phyloP scores from a whole-genome alignment of 64 coral and sea anemone genomes.

The Montipora capricornis region DNA sequence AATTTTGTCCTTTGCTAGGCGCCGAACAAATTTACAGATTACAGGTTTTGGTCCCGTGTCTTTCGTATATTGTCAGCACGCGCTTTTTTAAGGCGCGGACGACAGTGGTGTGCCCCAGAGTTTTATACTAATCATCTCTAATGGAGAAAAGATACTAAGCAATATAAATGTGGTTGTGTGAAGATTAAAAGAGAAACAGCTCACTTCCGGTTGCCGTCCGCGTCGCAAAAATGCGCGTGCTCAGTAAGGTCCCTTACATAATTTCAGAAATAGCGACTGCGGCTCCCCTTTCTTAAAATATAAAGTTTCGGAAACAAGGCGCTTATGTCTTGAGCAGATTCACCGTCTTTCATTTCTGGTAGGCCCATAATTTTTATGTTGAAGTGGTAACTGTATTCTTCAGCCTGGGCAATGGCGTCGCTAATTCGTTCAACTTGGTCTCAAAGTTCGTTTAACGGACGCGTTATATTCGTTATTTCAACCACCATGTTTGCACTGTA shows the following conservation, averaged over 20 bases:
- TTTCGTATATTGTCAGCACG: constrained; percentile 2
- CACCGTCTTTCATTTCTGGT: not conserved
- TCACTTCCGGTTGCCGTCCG: too few species aligned
- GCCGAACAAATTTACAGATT: constrained; percentile 58
- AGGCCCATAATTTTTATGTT: not conserved
- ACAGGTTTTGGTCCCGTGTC: constrained; percentile 29
- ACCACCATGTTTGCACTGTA: too few species aligned
- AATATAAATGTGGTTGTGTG: not conserved
- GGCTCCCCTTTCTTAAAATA: not conserved
- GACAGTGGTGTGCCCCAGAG: too few species aligned
- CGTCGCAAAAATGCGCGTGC: constrained; percentile 58
- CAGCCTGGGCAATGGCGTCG: not conserved
- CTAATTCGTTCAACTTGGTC: too few species aligned
- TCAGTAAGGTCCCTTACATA: not conserved
- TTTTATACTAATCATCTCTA: too few species aligned
- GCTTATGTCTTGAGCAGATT: not conserved
- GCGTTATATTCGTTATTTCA: too few species aligned
- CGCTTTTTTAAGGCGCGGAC: not conserved
- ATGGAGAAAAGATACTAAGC: too few species aligned
- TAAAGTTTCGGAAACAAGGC: not conserved
- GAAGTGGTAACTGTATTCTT: not conserved
- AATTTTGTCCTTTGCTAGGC: constrained; percentile 45
- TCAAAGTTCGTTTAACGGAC: too few species aligned
- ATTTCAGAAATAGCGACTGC: constrained; percentile 7
- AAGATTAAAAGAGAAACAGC: not conserved